These are phyloP conservation scores for Leguminivora glycinivorella DNA, from an alignment of 1,140 invertebrate genomes.

Conservation along the genomic window DNA sequence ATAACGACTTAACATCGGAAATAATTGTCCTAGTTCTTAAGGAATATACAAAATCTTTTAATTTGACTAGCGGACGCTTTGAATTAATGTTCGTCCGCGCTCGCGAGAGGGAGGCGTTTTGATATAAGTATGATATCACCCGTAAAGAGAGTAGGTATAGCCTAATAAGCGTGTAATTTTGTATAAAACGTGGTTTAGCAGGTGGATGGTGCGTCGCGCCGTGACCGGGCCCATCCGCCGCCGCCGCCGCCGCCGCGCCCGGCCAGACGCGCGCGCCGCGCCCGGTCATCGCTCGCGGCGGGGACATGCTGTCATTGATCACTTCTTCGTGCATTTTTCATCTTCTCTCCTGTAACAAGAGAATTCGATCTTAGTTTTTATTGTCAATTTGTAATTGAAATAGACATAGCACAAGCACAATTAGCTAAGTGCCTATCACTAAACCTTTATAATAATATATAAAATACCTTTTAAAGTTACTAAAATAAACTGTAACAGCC, in stretches of 20 bases:
- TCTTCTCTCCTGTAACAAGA: slow-evolving; percentile 70
- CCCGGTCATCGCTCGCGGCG: slow-evolving; percentile 70
- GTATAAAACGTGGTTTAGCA: slow-evolving; percentile 55
- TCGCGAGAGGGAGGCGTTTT: slow-evolving; percentile 47
- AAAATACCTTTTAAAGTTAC: too few species aligned
- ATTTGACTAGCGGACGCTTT: slow-evolving; percentile 77
- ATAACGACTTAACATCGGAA: slow-evolving; percentile 64
- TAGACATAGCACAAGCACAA: too few species aligned
- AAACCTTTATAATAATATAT: too few species aligned
- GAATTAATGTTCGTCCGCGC: slow-evolving; percentile 65
- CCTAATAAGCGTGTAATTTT: slow-evolving; percentile 71
- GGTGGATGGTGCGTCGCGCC: slow-evolving; percentile 43
- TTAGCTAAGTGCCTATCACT: too few species aligned
- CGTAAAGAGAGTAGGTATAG: slow-evolving; percentile 65
- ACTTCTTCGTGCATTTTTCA: slow-evolving; percentile 69
- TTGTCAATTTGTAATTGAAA: not conserved
- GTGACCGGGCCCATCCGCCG: slow-evolving; percentile 47
- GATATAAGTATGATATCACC: slow-evolving; percentile 57
- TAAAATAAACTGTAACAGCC: too few species aligned
- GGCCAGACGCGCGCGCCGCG: slow-evolving; percentile 49
- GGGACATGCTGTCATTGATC: slow-evolving; percentile 74
- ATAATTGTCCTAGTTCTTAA: slow-evolving; percentile 72
- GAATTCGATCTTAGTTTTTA: slow-evolving; percentile 17
- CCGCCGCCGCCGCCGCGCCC: slow-evolving; percentile 51
- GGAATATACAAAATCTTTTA: slow-evolving; percentile 63